Evolutionary conservation across 2,888 invertebrate genomes (phyloP), one percentile per base, ranked within the genome.

Genomic region (Ophion obscuratus): DNA sequence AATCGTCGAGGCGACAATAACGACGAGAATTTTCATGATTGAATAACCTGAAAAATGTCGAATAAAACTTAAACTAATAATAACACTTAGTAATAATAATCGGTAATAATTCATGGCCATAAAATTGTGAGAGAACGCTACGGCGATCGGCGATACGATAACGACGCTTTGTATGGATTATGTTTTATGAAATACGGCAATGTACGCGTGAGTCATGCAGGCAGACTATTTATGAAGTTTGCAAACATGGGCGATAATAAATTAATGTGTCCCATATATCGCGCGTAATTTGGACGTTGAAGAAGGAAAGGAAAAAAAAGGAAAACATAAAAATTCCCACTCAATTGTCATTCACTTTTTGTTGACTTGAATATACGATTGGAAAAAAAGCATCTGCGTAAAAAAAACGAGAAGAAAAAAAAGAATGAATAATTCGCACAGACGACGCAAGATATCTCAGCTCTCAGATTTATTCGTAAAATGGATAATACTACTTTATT

Each of bases 81-180:
- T 71, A 24, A 74, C 59, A 47, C 40, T 81, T 90, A 88, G 87
- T 90, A 88, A 90, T 90, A 91, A 90, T 89, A 87, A 89, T 87
- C 80, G 86, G 83, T 88, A 88, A 87, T 88, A 86, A 76, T 88
- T 61, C 82, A 82, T 71, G 79, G 67, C 79, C 71, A 44, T 79
- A 79, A 85, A 70, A 70, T 70, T 57, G 76, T 59, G 67, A 24
- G 68, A 79, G 66, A 83, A 76, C 31, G 74, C 47, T 31, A 66
- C 80, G 62, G 68, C 68, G 70, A 57, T 64, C 80, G 73, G 66
- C 66, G 83, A 75, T 80, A 62, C 47, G 47, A 82, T 82, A 47
- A 78, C 73, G 82, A 47, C 44, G 36, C 59, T 84, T 24, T 2
- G 20, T 79, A 70, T 75, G 75, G 74, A 80, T 80, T 75, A 75